Conservation (phyloP, 2,113 vertebrate species). For the Pygoscelis antarcticus region DNA sequence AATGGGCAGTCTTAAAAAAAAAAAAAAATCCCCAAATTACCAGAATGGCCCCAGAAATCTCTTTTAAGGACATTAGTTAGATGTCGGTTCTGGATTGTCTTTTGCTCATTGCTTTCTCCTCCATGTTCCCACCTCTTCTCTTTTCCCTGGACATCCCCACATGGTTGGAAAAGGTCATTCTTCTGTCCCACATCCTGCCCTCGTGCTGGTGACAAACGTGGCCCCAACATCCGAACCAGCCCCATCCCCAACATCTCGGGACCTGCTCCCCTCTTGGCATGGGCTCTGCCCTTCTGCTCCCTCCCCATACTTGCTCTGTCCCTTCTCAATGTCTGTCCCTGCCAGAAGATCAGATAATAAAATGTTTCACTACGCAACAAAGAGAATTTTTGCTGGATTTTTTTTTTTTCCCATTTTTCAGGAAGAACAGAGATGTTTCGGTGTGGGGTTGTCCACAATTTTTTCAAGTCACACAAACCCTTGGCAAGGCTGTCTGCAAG, state of each 20-base stretch:
- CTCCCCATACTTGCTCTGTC: background rate
- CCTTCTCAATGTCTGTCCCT: background rate
- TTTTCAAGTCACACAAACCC: background rate
- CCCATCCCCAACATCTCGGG: fast-evolving
- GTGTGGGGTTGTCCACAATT: background rate
- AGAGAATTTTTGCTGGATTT: background rate
- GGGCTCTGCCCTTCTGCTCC: background rate
- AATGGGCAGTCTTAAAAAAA: background rate
- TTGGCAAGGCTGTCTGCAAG: background rate
- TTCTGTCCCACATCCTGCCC: background rate
- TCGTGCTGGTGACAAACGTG: background rate
- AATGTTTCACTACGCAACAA: background rate
- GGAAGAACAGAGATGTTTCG: background rate
- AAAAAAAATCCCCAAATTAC: background rate
- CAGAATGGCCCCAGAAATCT: constrained; percentile 31
- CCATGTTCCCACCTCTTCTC: background rate
- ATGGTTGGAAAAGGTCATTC: background rate
- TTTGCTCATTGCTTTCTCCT: background rate
- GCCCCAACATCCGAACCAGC: background rate
- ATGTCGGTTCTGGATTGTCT: background rate
- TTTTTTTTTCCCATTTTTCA: background rate
- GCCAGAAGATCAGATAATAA: background rate
- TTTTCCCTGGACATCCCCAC: background rate
- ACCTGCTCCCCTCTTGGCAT: background rate
- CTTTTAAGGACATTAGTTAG: background rate